Conservation (phyloP, 2,888 invertebrate genomes). For the Meteorus cinctellus region DNA sequence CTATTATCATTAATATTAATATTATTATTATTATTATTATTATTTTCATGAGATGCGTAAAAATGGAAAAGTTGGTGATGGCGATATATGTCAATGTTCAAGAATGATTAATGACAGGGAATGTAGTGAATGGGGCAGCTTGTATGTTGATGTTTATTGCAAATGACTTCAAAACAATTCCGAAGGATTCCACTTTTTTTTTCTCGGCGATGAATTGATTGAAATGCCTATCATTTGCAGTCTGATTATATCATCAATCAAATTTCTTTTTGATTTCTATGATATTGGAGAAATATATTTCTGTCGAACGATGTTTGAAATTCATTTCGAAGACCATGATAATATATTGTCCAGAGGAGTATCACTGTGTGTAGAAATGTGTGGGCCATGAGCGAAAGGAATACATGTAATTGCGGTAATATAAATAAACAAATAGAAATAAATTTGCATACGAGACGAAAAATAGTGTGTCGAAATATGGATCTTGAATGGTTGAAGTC, state of each 20-base stretch:
- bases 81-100: constrained; percentile 2
- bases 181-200: constrained; percentile 10
- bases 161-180: constrained; percentile 37
- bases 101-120: constrained; percentile 6
- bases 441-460: constrained; percentile 9
- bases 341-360: not conserved
- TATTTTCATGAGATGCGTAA: not conserved
- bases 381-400: constrained; percentile 1
- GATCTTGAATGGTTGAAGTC: constrained; percentile 58
- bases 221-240: not conserved
- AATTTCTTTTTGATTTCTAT: not conserved
- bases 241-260: not conserved
- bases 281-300: not conserved
- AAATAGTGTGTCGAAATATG: not conserved
- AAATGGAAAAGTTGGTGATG: not conserved
- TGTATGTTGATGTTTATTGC: constrained; percentile 33
- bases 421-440: constrained; percentile 9
- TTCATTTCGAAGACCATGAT: not conserved
- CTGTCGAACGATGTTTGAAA: not conserved
- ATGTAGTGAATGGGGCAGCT: constrained; percentile 38
- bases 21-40: constrained; percentile 30
- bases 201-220: not conserved
- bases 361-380: constrained; percentile 14
- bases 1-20: constrained; percentile 13
- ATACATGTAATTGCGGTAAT: constrained; percentile 2